Base-by-base conservation (phyloP, 2,113 vertebrate genomes). In the Barbus barbus region DNA sequence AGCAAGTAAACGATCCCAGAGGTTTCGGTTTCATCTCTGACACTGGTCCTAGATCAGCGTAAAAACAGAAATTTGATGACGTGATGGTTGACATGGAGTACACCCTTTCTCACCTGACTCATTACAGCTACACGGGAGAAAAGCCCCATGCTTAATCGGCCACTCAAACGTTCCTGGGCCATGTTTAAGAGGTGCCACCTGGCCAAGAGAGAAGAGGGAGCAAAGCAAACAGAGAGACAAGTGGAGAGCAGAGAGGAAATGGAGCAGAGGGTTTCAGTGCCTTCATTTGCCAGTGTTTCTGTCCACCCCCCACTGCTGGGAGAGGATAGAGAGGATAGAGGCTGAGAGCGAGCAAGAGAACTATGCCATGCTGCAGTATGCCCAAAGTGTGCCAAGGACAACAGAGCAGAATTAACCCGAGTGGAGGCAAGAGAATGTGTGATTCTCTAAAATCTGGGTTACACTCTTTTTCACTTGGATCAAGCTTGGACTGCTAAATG, bases 191-290 rank as follows among this genome's bases (percentile, higher is more conserved):
- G 92, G 89, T 88, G 90, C 92, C 92, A 92, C 90, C 89, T 91
- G 87, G 91, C 89, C 90, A 91, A 89, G 73, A 53, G 60, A 63
- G 58, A 82, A 85, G 60, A 77, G 58, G 38, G 63, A 81, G 79
- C 58, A 78, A 91, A 81, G 79, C 58, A 78, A 91, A 90, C 56
- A 83, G 78, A 87, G 83, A 87, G 83, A 83, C 83, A 83, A 81
- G 84, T 84, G 41, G 83, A 84, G 92, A 89, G 92, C 87, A 84
- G 90, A 91, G 90, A 93, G 92, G 93, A 93, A 93, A 93, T 90
- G 91, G 93, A 93, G 92, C 92, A 92, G 90, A 91, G 92, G 93
- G 91, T 94, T 94, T 93, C 80, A 92, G 89, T 91, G 92, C 93
- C 91, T 93, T 91, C 92, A 81, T 85, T 38, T 87, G 92, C 92